phyloP scores from a whole-genome alignment of 1,140 invertebrate genomes.

The Cotesia vestalis region DNA sequence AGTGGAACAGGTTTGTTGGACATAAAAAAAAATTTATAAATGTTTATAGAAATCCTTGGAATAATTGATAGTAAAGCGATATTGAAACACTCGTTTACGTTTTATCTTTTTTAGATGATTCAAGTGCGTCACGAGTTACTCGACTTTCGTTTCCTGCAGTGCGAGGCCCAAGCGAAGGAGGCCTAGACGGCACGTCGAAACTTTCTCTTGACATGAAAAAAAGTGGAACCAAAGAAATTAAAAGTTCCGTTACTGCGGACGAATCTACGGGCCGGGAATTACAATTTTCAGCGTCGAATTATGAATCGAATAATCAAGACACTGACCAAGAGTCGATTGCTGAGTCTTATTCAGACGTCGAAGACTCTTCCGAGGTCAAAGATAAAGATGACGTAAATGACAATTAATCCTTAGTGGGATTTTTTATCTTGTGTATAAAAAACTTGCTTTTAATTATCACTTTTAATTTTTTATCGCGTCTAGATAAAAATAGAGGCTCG shows the following conservation, averaged over 20 bases:
- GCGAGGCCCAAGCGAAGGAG: background rate
- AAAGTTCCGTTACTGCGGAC: conserved; percentile 24
- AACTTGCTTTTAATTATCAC: too few relatives aligned
- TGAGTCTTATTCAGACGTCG: conserved; percentile 19
- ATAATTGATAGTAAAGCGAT: too few relatives aligned
- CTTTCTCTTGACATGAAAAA: conserved; percentile 10
- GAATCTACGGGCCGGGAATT: background rate
- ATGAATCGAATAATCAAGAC: background rate
- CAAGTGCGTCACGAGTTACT: background rate
- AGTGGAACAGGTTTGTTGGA: too few relatives aligned
- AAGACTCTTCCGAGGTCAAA: conserved; percentile 3
- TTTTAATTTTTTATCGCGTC: too few relatives aligned
- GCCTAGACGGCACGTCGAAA: background rate
- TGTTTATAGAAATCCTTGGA: too few relatives aligned
- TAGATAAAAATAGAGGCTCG: too few relatives aligned
- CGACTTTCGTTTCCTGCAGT: background rate
- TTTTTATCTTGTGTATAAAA: too few relatives aligned
- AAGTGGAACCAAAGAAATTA: conserved; percentile 11
- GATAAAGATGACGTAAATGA: background rate
- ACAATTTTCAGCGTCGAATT: too few relatives aligned
- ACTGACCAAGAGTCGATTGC: conserved; percentile 14
- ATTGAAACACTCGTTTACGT: too few relatives aligned
- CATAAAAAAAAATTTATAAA: too few relatives aligned
- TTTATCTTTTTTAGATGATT: conserved; percentile 13
- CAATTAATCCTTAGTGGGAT: too few relatives aligned